These are phyloP conservation scores for Diadromus collaris DNA, from an alignment of 2,888 invertebrate genomes.

Conservation along the genomic window DNA sequence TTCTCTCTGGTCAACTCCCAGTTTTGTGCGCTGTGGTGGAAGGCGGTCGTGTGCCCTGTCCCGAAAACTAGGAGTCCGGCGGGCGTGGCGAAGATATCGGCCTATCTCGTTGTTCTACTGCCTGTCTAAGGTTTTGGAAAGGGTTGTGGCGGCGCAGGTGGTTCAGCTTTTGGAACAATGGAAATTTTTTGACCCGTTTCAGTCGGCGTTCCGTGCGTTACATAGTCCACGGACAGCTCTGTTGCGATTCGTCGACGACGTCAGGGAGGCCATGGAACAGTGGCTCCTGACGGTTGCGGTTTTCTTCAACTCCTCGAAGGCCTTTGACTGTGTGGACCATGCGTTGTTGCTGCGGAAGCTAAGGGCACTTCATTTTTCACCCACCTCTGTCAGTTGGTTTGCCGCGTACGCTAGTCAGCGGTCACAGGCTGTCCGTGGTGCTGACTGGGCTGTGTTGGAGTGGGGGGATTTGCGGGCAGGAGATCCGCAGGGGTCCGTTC, in stretches of 20 bases:
- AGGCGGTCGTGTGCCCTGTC: not conserved
- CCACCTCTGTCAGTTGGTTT: not conserved
- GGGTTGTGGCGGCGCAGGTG: not conserved
- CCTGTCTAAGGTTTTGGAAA: slow-evolving; percentile 3
- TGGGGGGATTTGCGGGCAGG: too few relatives aligned
- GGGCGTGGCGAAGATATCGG: not conserved
- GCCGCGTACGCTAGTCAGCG: slow-evolving; percentile 6
- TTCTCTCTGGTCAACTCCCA: not conserved
- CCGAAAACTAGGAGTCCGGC: not conserved
- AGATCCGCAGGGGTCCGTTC: slow-evolving; percentile 11
- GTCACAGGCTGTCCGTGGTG: not conserved
- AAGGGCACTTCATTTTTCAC: not conserved
- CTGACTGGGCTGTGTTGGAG: too few relatives aligned
- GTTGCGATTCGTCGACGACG: not conserved
- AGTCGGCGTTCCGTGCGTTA: not conserved
- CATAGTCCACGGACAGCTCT: slow-evolving; percentile 1
- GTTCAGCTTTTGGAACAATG: not conserved
- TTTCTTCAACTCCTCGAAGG: not conserved
- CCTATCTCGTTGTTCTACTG: slow-evolving; percentile 2
- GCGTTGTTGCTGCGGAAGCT: not conserved
- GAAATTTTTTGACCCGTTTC: not conserved
- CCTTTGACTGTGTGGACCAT: not conserved
- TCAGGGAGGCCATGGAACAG: not conserved
- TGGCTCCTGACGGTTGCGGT: not conserved
- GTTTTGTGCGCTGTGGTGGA: not conserved